These are phyloP conservation scores for Nothoprocta pentlandii DNA, from an alignment of 2,113 vertebrate genomes.

Conservation along the genomic window DNA sequence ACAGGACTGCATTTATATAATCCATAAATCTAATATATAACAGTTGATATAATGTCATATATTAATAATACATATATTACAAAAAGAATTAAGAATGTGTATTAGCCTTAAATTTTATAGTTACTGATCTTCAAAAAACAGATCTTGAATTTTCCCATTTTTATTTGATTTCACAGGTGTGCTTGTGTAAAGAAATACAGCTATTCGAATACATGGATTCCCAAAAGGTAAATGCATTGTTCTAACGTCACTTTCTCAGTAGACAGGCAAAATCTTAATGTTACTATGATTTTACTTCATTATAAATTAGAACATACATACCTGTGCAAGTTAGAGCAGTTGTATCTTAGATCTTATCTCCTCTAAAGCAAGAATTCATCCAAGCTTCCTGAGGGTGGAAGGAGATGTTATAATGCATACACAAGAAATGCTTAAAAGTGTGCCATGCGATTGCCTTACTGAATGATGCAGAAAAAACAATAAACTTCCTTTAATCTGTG, in stretches of 20 bases:
- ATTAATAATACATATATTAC: neutral
- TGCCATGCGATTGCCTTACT: neutral
- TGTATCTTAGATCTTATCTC: neutral
- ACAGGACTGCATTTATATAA: neutral
- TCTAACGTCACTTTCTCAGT: neutral
- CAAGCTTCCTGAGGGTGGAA: neutral
- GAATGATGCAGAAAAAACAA: neutral
- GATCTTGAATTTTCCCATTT: neutral
- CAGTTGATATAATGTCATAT: neutral
- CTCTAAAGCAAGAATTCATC: neutral
- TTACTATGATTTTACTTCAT: neutral
- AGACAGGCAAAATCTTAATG: neutral
- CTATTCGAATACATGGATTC: fast-evolving
- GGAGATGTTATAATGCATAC: neutral
- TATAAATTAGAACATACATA: neutral
- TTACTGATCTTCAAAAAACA: neutral
- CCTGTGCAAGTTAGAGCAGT: neutral
- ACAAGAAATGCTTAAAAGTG: neutral
- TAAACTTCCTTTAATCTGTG: neutral
- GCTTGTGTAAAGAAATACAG: neutral
- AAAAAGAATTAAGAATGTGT: neutral
- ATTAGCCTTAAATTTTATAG: neutral
- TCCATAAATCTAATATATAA: neutral
- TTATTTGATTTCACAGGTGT: neutral
- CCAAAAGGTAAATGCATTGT: neutral